Evolutionary conservation across 1,140 invertebrate genomes (phyloP), one percentile per base, ranked within the genome.

Genomic region (Dinothrombium tinctorium): DNA sequence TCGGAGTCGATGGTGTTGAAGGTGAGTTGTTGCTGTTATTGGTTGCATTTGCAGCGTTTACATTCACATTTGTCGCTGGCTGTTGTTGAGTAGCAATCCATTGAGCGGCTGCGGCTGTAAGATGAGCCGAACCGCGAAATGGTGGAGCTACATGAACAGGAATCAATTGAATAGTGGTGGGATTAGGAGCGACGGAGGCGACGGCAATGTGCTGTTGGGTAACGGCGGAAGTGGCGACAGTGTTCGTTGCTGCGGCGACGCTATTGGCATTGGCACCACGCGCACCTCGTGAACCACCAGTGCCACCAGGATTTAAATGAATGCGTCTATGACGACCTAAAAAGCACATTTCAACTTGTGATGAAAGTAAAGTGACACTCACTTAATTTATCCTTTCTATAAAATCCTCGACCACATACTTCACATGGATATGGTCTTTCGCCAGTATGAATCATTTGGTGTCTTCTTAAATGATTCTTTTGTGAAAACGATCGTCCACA

Each of bases 401-500:
- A 82, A 58, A 87, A 87, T 8, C 70, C 73, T 57, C 81, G 80
- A 25, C 63, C 67, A 54, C 78, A 89, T 51, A 69, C 79, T 50
- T 82, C 77, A 53, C 82, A 89, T 29, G 72, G 71, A 56, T 83
- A 87, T 57, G 84, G 84, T 23, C 73, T 68, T 52, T 89, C 82
- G 6, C 78, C 77, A 0, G 82, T 87, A 54, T 90, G 83, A 40
- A 86, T 84, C 52, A 54, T 54, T 39, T 49, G 48, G 42, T 54
- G 52, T 19, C 52, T 47, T 28, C 47, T 50, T 14, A 54, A 42
- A 43, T 54, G 52, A 40, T 54, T 52, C 46, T 54, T 54, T 41
- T 53, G 52, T 9, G 50, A 52, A 40, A 54, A 54, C 15, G 49
- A 45, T 25, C 48, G 40, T 9, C 50, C 50, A 45, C 52, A 54